phyloP scores from a whole-genome alignment of 2,888 invertebrate species.

The Cheilosia grossa region DNA sequence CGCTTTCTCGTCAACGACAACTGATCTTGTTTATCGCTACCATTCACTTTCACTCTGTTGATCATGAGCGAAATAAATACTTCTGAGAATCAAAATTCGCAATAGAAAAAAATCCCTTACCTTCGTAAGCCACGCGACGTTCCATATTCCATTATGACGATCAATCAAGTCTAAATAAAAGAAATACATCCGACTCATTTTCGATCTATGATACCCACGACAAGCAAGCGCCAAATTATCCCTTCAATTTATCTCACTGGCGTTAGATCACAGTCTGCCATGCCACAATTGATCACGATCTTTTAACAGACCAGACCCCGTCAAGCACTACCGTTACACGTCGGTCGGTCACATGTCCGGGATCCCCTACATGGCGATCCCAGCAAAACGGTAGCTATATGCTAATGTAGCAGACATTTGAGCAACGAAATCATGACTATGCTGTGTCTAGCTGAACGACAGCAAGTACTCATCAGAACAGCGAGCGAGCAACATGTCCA shows the following conservation, averaged over 20 bases:
- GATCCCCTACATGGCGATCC: conserved; percentile 11
- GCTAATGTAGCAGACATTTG: background rate
- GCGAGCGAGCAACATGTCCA: conserved; percentile 32
- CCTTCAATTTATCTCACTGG: conserved; percentile 46
- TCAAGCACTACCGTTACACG: background rate
- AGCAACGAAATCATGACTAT: conserved; percentile 33
- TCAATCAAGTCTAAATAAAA: no score
- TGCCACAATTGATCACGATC: conserved; percentile 40
- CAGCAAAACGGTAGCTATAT: conserved; percentile 4
- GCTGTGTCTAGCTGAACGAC: conserved; percentile 19
- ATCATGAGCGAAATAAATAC: no score
- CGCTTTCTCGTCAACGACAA: no score
- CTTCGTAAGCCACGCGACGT: no score
- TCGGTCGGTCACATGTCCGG: background rate
- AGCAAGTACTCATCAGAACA: conserved; percentile 14
- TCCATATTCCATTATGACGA: no score
- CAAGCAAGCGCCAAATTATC: conserved; percentile 48
- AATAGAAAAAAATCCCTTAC: no score
- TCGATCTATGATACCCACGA: conserved; percentile 39
- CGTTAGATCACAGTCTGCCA: conserved; percentile 57
- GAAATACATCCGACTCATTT: conserved; percentile 19
- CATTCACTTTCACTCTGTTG: no score
- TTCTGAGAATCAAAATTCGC: no score
- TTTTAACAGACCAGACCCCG: conserved; percentile 4
- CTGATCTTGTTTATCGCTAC: no score